Evolutionary conservation across 2,888 invertebrate species (phyloP).

Genomic region (Caenorhabditis zanzibari): DNA sequence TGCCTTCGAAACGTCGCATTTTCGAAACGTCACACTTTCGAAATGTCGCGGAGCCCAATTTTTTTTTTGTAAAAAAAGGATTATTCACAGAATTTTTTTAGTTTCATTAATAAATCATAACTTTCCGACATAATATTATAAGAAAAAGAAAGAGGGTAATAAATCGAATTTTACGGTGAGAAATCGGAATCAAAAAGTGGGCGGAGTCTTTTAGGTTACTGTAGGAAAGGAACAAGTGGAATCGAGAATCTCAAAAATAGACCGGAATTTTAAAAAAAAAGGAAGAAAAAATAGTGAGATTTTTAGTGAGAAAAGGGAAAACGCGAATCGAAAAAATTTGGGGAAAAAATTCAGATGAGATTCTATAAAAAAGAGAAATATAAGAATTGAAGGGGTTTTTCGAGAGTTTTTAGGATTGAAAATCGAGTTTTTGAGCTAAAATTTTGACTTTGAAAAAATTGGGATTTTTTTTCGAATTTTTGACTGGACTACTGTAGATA

Average conservation of each 20-base stretch:
- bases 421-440: not conserved
- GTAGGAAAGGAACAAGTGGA: not conserved
- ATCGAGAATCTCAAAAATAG: not conserved
- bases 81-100: too few species aligned
- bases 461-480: too few species aligned
- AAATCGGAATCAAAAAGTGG: not conserved
- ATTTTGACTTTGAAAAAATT: too few species aligned
- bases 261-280: not conserved
- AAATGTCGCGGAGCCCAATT: too few species aligned
- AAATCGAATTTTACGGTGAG: too few species aligned
- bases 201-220: not conserved
- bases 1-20: too few species aligned
- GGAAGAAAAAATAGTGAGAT: not conserved
- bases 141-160: too few species aligned
- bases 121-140: too few species aligned
- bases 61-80: too few species aligned
- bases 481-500: too few species aligned
- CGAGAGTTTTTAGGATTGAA: not conserved
- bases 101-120: too few species aligned
- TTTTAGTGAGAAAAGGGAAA: not conserved
- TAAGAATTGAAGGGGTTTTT: not conserved
- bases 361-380: not conserved
- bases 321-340: not conserved
- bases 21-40: too few species aligned
- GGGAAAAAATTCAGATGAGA: not conserved